A percentile compares a stretch with the other conserved stretches of the same genome.
These are phyloP conservation scores for Calycopis cecrops DNA, from an alignment of 1,140 invertebrate genomes.

Conservation along the genomic window DNA sequence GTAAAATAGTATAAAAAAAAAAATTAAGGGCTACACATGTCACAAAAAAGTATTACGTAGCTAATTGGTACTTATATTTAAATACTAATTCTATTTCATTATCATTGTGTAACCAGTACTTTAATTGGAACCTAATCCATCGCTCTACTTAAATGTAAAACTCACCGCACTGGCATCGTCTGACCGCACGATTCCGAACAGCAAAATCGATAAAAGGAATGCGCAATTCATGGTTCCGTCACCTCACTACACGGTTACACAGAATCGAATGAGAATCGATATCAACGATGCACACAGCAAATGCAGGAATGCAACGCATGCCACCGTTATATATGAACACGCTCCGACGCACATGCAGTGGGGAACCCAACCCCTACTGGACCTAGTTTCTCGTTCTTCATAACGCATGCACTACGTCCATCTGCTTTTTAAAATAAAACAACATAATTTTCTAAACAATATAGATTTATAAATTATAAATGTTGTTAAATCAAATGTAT, in stretches of 20 bases:
- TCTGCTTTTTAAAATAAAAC: too few relatives aligned
- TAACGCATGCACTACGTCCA: too few relatives aligned
- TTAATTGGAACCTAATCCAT: too few relatives aligned
- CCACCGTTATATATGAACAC: slow-evolving; percentile 52
- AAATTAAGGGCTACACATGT: too few relatives aligned
- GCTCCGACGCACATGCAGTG: slow-evolving; percentile 45
- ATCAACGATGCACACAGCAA: slow-evolving; percentile 42
- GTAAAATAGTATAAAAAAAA: too few relatives aligned
- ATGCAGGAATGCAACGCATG: slow-evolving; percentile 39
- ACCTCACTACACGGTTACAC: slow-evolving; percentile 42
- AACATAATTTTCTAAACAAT: too few relatives aligned
- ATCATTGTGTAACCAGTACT: too few relatives aligned
- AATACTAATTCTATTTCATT: too few relatives aligned
- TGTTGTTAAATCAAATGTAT: too few relatives aligned
- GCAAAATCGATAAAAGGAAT: slow-evolving; percentile 43
- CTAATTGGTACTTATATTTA: too few relatives aligned
- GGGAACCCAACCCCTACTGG: slow-evolving; percentile 25
- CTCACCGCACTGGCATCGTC: slow-evolving; percentile 57
- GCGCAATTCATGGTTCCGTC: slow-evolving; percentile 21
- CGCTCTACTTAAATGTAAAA: slow-evolving; percentile 15
- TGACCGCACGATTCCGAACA: slow-evolving; percentile 49
- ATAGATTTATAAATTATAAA: too few relatives aligned
- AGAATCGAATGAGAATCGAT: slow-evolving; percentile 13
- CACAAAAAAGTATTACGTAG: too few relatives aligned
- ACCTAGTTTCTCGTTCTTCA: slow-evolving; percentile 6